These are phyloP conservation scores for Penaeus indicus DNA, from an alignment of 1,140 invertebrate genomes.

Conservation along the genomic window DNA sequence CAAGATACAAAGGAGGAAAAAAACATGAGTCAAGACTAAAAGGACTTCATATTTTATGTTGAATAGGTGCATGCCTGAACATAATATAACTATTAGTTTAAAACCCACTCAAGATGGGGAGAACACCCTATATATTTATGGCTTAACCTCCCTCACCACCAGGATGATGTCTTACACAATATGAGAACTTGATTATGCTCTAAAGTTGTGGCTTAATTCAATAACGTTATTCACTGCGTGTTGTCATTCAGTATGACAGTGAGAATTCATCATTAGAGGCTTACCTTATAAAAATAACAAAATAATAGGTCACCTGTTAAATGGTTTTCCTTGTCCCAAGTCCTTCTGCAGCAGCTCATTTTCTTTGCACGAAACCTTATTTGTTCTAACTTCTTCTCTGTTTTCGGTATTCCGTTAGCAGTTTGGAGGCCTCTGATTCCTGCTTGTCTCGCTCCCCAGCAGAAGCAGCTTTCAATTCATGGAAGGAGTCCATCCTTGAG, in stretches of 20 bases:
- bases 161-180: too few relatives aligned
- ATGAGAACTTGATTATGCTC: too few relatives aligned
- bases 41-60: too few relatives aligned
- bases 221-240: background rate
- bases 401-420: constrained; percentile 15
- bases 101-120: too few relatives aligned
- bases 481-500: constrained; percentile 52
- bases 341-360: background rate
- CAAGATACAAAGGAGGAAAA: too few relatives aligned
- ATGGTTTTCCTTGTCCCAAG: constrained; percentile 5
- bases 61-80: too few relatives aligned
- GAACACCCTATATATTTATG: too few relatives aligned
- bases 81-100: too few relatives aligned
- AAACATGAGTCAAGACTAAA: too few relatives aligned
- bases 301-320: background rate
- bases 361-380: constrained; percentile 3
- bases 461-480: constrained; percentile 25
- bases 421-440: background rate
- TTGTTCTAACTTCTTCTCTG: background rate
- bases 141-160: too few relatives aligned
- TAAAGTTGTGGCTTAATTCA: too few relatives aligned
- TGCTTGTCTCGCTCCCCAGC: constrained; percentile 25
- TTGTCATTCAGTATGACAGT: background rate
- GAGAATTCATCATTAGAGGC: background rate
- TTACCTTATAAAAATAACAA: background rate